Evolutionary conservation across 2,797 vertebrate genomes (phyloP).

Genomic region (Melanotaenia pygmaea): DNA sequence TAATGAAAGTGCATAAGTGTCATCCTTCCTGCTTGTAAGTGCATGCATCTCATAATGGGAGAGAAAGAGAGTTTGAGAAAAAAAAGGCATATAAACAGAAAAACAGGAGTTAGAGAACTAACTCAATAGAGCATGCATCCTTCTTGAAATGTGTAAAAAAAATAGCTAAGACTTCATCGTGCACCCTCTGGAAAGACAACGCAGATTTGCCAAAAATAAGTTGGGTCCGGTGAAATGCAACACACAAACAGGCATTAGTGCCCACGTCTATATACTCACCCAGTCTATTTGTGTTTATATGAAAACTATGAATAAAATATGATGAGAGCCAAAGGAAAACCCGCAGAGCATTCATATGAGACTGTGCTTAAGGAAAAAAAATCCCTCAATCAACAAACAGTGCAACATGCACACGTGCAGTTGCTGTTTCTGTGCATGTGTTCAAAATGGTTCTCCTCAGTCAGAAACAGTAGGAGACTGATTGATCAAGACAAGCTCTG

Average conservation of each 20-base stretch:
- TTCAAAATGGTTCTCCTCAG: slow-evolving; percentile 38
- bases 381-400: slow-evolving; percentile 23
- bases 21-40: slow-evolving; percentile 43
- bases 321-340: slow-evolving; percentile 63
- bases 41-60: slow-evolving; percentile 28
- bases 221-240: slow-evolving; percentile 61
- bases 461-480: slow-evolving; percentile 57
- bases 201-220: slow-evolving; percentile 70
- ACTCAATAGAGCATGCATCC: slow-evolving; percentile 29
- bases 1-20: slow-evolving; percentile 75
- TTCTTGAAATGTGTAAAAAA: slow-evolving; percentile 51
- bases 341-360: slow-evolving; percentile 58
- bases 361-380: slow-evolving; percentile 43
- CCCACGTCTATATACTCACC: slow-evolving; percentile 61
- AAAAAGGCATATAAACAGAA: slow-evolving; percentile 25
- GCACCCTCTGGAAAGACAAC: slow-evolving; percentile 53
- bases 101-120: slow-evolving; percentile 26
- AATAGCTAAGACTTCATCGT: slow-evolving; percentile 44
- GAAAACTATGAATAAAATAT: slow-evolving; percentile 78
- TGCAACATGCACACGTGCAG: slow-evolving; percentile 33
- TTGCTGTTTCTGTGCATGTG: slow-evolving; percentile 16
- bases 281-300: slow-evolving; percentile 73
- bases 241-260: slow-evolving; percentile 65
- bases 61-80: slow-evolving; percentile 14
- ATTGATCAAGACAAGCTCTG: slow-evolving; percentile 46